A percentile compares a stretch with the other conserved stretches of the same genome.
Conservation (phyloP, 2,888 invertebrate genomes). For the Tuberolachnus salignus region DNA sequence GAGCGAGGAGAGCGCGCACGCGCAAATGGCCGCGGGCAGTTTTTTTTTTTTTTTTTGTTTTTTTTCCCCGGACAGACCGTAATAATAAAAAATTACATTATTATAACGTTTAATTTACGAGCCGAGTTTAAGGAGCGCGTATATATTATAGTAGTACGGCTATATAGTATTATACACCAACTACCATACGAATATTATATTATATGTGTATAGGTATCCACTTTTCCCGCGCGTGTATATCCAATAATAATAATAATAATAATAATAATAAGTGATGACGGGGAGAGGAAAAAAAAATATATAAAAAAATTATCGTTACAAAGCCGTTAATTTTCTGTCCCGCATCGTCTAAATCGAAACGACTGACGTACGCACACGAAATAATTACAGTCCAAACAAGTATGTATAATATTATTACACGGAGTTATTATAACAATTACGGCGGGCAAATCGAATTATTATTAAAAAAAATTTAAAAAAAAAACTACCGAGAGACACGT, state of each 20-base stretch:
- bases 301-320: conserved; percentile 1
- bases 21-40: not conserved
- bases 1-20: not conserved
- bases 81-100: conserved; percentile 34
- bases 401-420: too few species aligned
- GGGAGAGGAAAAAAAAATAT: not conserved
- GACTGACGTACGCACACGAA: not conserved
- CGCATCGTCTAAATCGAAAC: not conserved
- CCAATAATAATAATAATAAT: not conserved
- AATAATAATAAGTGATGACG: not conserved
- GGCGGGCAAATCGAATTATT: too few species aligned
- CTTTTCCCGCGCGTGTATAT: not conserved
- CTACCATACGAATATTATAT: not conserved
- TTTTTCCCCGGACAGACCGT: not conserved
- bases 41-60: not conserved
- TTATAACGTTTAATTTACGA: conserved; percentile 39
- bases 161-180: not conserved
- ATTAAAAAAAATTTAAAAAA: too few species aligned
- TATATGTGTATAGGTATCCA: not conserved
- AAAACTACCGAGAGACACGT: too few species aligned
- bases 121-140: not conserved
- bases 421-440: too few species aligned
- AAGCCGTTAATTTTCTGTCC: not conserved
- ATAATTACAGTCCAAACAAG: not conserved
- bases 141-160: not conserved